Percentiles rank a stretch among this genome's conserved stretches.
Evolutionary conservation across 2,888 invertebrate species (phyloP).

Genomic region (Chaitophorus viminalis): DNA sequence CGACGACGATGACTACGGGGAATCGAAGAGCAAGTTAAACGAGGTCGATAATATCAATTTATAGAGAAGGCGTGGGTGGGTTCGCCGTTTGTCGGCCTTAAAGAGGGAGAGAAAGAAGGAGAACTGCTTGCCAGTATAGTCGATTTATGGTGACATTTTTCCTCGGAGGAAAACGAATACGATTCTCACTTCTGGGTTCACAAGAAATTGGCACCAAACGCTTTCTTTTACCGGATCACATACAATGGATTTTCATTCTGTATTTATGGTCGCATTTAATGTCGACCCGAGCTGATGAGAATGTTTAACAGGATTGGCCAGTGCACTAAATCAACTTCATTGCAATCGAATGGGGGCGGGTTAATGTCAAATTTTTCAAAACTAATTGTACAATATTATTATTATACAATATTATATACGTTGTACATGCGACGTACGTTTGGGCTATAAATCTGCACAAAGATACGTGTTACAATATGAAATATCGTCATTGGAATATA

Average conservation of each 20-base stretch:
- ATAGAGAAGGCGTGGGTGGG: not conserved
- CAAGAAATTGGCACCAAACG: conserved; percentile 26
- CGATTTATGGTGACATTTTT: conserved; percentile 40
- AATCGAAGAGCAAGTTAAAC: not conserved
- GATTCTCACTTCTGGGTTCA: not conserved
- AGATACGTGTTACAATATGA: too few relatives aligned
- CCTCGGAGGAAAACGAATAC: not conserved
- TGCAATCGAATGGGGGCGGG: too few relatives aligned
- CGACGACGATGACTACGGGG: too few relatives aligned
- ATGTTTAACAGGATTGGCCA: not conserved
- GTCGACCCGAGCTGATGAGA: not conserved
- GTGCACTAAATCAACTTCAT: too few relatives aligned
- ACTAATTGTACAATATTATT: too few relatives aligned
- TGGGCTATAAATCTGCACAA: too few relatives aligned
- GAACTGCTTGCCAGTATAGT: not conserved
- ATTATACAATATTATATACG: too few relatives aligned
- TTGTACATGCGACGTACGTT: too few relatives aligned
- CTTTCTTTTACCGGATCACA: not conserved
- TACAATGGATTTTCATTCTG: not conserved
- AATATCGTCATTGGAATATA: too few relatives aligned
- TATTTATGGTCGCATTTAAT: conserved; percentile 20
- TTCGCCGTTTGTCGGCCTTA: not conserved
- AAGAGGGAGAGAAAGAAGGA: not conserved
- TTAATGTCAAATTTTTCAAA: too few relatives aligned
- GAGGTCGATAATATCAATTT: conserved; percentile 16